These are phyloP conservation scores for Cantharis flavilabris DNA, from an alignment of 2,888 invertebrate genomes.

Conservation along the genomic window DNA sequence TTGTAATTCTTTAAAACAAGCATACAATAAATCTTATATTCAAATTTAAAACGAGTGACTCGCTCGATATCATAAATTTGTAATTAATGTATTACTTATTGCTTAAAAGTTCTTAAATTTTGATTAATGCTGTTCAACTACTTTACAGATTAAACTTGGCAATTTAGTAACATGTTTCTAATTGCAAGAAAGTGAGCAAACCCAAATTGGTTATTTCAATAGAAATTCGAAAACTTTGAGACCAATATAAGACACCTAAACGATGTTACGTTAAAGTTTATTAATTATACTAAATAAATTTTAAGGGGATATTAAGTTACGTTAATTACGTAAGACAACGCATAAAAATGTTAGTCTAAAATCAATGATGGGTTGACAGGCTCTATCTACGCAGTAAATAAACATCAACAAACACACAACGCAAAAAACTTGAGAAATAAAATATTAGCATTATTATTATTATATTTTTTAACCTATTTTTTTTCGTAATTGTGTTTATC, in stretches of 20 bases:
- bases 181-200: not conserved
- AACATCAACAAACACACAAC: not conserved
- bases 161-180: not conserved
- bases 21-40: not conserved
- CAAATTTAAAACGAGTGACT: not conserved
- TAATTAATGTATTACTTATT: not conserved
- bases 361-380: not conserved
- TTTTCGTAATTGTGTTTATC: not conserved
- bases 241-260: not conserved
- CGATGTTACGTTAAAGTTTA: not conserved
- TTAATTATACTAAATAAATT: not conserved
- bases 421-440: not conserved
- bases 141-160: not conserved
- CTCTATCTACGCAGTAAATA: not conserved
- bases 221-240: not conserved
- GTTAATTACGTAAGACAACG: not conserved
- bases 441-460: not conserved
- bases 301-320: not conserved
- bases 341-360: not conserved
- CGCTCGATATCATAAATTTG: not conserved
- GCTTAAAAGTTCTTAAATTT: not conserved
- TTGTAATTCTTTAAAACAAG: not conserved
- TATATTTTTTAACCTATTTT: not conserved
- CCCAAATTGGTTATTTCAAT: not conserved
- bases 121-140: not conserved